Percentiles rank a stretch among this genome's conserved stretches.
These are phyloP conservation scores for Anabas testudineus DNA, from an alignment of 2,797 vertebrate species.

Conservation along the genomic window DNA sequence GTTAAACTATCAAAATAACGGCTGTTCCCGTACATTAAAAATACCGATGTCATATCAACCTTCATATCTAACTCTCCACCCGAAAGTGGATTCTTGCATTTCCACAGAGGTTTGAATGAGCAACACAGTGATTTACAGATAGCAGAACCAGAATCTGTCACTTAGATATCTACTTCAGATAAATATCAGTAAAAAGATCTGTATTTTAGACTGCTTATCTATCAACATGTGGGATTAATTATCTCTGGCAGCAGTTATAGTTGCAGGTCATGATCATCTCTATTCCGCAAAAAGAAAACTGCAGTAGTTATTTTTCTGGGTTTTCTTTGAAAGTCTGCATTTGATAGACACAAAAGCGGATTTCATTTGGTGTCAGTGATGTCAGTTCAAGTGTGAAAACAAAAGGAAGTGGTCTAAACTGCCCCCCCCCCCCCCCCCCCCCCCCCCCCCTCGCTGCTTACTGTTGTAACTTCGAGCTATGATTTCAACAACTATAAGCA, in stretches of 20 bases:
- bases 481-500: background rate
- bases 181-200: conserved; percentile 7
- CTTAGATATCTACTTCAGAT: conserved; percentile 13
- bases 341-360: background rate
- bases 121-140: conserved; percentile 5
- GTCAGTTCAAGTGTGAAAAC: conserved; percentile 11
- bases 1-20: background rate
- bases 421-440: too few species aligned
- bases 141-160: background rate
- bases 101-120: background rate
- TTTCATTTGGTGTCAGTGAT: background rate
- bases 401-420: conserved; percentile 40
- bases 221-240: conserved; percentile 14
- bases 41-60: too few species aligned
- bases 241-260: conserved; percentile 28
- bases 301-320: background rate
- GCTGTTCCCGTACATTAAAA: background rate
- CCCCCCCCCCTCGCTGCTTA: too few species aligned
- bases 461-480: background rate
- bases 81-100: background rate
- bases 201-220: conserved; percentile 8
- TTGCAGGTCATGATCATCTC: background rate
- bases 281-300: background rate
- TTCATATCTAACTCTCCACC: background rate
- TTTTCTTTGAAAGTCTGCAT: background rate